These are phyloP conservation scores for Dreissena rostriformis DNA, from an alignment of 1,140 invertebrate genomes.

Conservation along the genomic window DNA sequence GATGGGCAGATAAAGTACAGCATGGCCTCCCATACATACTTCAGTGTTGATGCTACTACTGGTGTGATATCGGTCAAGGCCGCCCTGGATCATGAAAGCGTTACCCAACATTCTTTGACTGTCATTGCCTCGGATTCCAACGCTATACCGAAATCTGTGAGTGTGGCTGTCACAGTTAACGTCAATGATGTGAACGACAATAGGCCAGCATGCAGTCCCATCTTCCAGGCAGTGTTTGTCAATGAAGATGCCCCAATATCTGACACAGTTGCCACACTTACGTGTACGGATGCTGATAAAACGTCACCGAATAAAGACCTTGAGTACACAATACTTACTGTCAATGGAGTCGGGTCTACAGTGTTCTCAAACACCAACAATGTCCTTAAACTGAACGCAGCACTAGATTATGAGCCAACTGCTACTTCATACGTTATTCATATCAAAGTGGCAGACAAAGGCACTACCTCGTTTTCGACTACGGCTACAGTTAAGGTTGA, in stretches of 20 bases:
- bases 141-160: constrained; percentile 44
- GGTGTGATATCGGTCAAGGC: constrained; percentile 54
- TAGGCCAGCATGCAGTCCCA: constrained; percentile 54
- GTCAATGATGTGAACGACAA: constrained; percentile 69
- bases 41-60: constrained; percentile 59
- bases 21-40: constrained; percentile 48
- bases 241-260: constrained; percentile 51
- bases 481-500: constrained; percentile 50
- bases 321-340: constrained; percentile 59
- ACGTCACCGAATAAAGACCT: constrained; percentile 51
- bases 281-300: constrained; percentile 60
- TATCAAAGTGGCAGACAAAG: constrained; percentile 31
- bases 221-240: constrained; percentile 23
- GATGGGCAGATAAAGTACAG: constrained; percentile 53
- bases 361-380: constrained; percentile 41
- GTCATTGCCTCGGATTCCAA: constrained; percentile 57
- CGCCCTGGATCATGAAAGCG: constrained; percentile 32
- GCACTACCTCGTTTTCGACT: constrained; percentile 42
- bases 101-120: constrained; percentile 30
- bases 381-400: constrained; percentile 29
- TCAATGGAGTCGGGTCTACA: constrained; percentile 46
- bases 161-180: constrained; percentile 58
- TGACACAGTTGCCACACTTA: constrained; percentile 50
- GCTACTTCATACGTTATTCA: constrained; percentile 44
- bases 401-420: constrained; percentile 64